Base-by-base conservation (phyloP, 2,797 vertebrate species). In the Nyctibius grandis region DNA sequence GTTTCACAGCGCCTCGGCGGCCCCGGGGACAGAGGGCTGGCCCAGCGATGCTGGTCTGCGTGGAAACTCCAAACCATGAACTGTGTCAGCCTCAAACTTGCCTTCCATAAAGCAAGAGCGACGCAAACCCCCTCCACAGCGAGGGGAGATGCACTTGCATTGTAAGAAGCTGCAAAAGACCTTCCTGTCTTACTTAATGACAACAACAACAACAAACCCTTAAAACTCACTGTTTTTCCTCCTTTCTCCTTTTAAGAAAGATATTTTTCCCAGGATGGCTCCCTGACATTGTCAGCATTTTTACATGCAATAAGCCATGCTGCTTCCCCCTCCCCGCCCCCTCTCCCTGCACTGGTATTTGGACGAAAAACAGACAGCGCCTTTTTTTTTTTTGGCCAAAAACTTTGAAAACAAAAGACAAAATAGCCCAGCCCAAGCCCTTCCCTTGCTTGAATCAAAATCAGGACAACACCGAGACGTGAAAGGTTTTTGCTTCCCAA, bases 391-490 rank as follows among this genome's bases (percentile, higher is more conserved):
- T 57, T 57, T 10, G 1, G 3, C 61, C 40, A 25, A 56, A 93
- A 95, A 45, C 38, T 74, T 56, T 64, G 83, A 64, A 93, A 95
- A 94, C 86, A 94, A 93, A 91, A 50, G 88, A 33, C 85, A 80
- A 74, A 95, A 79, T 2, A 64, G 59, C 67, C 90, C 57, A 74
- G 45, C 75, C 96, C 68, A 28, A 92, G 72, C 85, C 82, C 26
- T 90, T 91, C 86, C 63, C 56, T 76, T 4, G 0, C 80, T 91
- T 77, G 94, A 94, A 93, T 85, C 67, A 48, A 81, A 89, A 96
- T 51, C 88, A 87, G 80, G 70, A 79, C 67, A 85, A 89, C 92
- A 91, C 1, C 0, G 4, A 87, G 93, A 85, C 0, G 0, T 47
- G 56, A 67, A 94, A 91, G 38, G 90, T 4, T 95, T 93, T n/a